Base-by-base conservation (phyloP, 2,797 vertebrate genomes). In the Sebastes paucispinis region DNA sequence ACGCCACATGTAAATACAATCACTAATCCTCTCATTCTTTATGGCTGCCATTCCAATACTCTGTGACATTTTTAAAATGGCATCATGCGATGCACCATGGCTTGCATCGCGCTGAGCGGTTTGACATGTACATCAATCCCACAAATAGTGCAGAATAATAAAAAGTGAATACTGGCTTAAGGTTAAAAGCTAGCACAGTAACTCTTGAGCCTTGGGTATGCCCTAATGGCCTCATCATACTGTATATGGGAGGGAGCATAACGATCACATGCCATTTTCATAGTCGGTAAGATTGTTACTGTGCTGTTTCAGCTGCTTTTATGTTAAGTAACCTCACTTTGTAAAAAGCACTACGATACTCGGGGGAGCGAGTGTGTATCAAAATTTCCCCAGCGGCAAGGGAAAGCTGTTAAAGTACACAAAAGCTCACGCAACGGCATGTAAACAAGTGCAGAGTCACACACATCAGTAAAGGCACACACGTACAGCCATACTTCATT, bases 241-340 rank as follows among this genome's bases (percentile, higher is more conserved):
- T 52, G 63, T 52, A 79, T 77, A 85, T 29, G 58, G 22, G 69
- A 77, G 58, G 22, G 69, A 77, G 65, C 54, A 75, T 32, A 85
- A 81, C 63, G 83, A 79, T 80, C 89, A 73, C 77, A 80, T 60
- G 84, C 71, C 75, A 80, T 86, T 84, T 87, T 81, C 76, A 91
- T 75, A 39, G 76, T 79, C n/a, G 2, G 29, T 63, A 11, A 70
- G 62, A 67, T 59, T 9, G 76, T 73, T 79, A 39, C 71, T 8
- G 57, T 60, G 60, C 72, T 58, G 67, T 69, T 85, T 82, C 71
- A 65, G 75, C 70, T 78, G 74, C 83, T 90, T 91, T 89, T 77
- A 91, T 87, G 85, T 79, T 57, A 87, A 89, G 72, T 74, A 75
- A 79, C 75, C 79, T 88, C 66, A 63, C 32, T 83, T 86, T 89